These are phyloP conservation scores for Philotrypesis tridentata DNA, from an alignment of 1,140 invertebrate genomes.

Conservation along the genomic window DNA sequence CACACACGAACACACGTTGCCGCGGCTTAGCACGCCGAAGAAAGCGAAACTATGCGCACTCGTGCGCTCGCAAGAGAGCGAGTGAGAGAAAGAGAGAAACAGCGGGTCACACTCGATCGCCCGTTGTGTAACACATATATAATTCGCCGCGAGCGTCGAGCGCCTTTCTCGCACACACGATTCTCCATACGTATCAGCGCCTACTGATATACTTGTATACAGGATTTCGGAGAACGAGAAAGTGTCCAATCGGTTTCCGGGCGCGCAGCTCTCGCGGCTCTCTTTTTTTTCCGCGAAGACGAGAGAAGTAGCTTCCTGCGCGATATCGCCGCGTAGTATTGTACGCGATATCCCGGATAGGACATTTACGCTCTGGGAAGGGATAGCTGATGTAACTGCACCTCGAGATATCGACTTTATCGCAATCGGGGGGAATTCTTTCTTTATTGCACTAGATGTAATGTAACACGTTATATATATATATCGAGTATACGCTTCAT, in stretches of 20 bases:
- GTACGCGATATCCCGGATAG: too few relatives aligned
- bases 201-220: background rate
- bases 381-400: background rate
- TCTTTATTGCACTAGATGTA: background rate
- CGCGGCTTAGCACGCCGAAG: background rate
- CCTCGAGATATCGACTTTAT: background rate
- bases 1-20: too few relatives aligned
- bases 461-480: background rate
- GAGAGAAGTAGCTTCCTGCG: background rate
- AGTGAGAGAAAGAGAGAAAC: too few relatives aligned
- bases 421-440: conserved; percentile 3
- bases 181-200: background rate
- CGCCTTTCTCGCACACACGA: background rate
- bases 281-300: background rate
- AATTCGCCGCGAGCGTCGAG: background rate
- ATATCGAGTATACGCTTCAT: background rate
- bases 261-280: background rate
- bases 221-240: background rate
- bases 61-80: background rate
- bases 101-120: too few relatives aligned
- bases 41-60: conserved; percentile 41
- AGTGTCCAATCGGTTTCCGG: background rate
- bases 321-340: background rate
- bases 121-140: background rate
- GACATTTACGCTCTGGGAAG: background rate